Evolutionary conservation across 2,113 vertebrate genomes (phyloP).

Genomic region (Progne subis): DNA sequence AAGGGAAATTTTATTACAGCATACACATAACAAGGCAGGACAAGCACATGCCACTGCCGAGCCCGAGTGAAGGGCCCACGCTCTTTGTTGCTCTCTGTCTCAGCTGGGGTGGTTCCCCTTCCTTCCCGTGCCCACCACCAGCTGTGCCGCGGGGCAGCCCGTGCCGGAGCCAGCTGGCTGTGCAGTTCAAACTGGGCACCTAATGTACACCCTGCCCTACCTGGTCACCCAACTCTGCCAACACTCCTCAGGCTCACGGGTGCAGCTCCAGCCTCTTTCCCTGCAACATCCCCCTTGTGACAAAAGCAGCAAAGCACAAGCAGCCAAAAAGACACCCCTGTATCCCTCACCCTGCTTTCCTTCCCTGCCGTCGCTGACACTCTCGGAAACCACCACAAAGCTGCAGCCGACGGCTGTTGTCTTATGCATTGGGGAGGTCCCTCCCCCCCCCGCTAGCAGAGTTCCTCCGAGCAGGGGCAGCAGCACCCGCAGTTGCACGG

Average conservation of each 20-base stretch:
- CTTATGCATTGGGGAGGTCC: not conserved
- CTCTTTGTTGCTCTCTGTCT: not conserved
- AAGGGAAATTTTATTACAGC: slow-evolving; percentile 73
- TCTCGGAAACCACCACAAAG: not conserved
- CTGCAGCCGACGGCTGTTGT: not conserved
- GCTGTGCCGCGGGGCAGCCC: not conserved
- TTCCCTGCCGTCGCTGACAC: rapidly evolving
- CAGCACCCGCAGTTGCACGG: not conserved
- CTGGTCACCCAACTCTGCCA: not conserved
- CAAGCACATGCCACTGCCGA: not conserved
- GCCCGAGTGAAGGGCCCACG: not conserved
- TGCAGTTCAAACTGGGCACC: rapidly evolving
- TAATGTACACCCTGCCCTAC: not conserved
- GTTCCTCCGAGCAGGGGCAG: not conserved
- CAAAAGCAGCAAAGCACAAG: not conserved
- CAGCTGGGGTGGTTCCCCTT: not conserved
- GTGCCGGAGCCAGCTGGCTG: not conserved
- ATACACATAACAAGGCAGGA: slow-evolving; percentile 60
- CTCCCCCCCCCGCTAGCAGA: not conserved
- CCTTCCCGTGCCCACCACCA: not conserved
- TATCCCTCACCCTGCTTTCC: not conserved
- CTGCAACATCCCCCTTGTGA: rapidly evolving
- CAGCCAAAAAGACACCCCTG: not conserved
- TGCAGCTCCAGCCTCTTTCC: not conserved
- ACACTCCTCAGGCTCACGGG: rapidly evolving